phyloP scores from a whole-genome alignment of 2,113 vertebrate species.

The Glaucomys volans region DNA sequence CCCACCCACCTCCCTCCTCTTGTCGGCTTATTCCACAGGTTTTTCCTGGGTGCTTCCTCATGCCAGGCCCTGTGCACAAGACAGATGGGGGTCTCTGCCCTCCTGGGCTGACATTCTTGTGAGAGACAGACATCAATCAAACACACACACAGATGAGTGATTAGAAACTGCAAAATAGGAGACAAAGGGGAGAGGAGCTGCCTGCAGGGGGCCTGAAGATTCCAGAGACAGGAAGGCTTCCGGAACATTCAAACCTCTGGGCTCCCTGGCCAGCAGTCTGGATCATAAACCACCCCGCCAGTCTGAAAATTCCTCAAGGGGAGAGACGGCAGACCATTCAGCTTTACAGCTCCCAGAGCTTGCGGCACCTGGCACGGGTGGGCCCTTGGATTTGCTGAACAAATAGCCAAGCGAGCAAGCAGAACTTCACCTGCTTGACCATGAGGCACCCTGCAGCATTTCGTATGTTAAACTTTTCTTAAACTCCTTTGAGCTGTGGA shows the following conservation, averaged over 20 bases:
- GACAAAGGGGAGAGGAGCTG: not conserved
- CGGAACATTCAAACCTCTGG: not conserved
- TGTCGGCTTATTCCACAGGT: not conserved
- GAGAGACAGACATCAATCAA: not conserved
- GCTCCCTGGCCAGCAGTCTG: not conserved
- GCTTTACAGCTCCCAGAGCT: not conserved
- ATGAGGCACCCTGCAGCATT: not conserved
- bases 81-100: not conserved
- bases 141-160: not conserved
- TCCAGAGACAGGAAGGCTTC: not conserved
- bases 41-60: not conserved
- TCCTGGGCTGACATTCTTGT: not conserved
- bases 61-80: not conserved
- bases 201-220: not conserved
- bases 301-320: not conserved
- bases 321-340: not conserved
- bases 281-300: not conserved
- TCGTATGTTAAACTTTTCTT: constrained; percentile 44
- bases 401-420: constrained; percentile 15
- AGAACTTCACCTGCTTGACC: not conserved
- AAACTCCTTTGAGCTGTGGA: not conserved
- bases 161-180: not conserved
- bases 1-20: not conserved
- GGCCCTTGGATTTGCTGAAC: constrained; percentile 61
- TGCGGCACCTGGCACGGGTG: not conserved